Evolutionary conservation across 2,888 invertebrate species (phyloP).

Genomic region (Beris morrisii): DNA sequence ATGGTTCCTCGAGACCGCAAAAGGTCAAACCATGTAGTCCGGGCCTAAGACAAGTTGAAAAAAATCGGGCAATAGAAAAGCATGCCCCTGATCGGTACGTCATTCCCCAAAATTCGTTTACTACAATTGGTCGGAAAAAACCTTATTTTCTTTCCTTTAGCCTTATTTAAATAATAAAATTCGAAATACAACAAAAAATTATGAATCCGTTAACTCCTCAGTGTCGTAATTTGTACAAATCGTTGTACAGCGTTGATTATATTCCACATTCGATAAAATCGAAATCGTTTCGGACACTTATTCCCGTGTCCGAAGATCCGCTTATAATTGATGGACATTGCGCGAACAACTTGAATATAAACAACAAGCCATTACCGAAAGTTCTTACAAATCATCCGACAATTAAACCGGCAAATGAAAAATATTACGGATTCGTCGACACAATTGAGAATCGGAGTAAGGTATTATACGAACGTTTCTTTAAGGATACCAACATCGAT

Average conservation of each 20-base stretch:
- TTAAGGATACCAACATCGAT: conserved; percentile 39
- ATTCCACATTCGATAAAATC: conserved; percentile 8
- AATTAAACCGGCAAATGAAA: conserved; percentile 26
- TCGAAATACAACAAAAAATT: conserved; percentile 1
- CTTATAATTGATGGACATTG: conserved; percentile 30
- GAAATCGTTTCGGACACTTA: not conserved
- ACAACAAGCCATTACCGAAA: conserved; percentile 20
- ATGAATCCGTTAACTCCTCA: conserved; percentile 32
- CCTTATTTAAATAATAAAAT: not conserved
- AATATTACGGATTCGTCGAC: conserved; percentile 29
- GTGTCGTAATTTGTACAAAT: conserved; percentile 24
- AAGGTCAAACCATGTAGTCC: too few relatives aligned
- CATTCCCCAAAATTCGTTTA: too few relatives aligned
- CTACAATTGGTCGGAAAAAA: too few relatives aligned
- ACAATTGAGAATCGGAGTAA: conserved; percentile 37
- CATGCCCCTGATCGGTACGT: too few relatives aligned
- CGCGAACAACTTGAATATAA: conserved; percentile 31
- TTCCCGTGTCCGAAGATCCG: conserved; percentile 23
- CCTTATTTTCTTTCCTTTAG: not conserved
- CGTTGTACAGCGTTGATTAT: conserved; percentile 16
- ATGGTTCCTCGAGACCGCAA: too few relatives aligned
- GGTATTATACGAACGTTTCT: conserved; percentile 40
- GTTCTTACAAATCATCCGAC: conserved; percentile 15
- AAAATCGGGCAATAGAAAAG: too few relatives aligned
- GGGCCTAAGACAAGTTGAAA: too few relatives aligned